Conservation (phyloP, 2,888 invertebrate species). For the Cerastoderma edule region DNA sequence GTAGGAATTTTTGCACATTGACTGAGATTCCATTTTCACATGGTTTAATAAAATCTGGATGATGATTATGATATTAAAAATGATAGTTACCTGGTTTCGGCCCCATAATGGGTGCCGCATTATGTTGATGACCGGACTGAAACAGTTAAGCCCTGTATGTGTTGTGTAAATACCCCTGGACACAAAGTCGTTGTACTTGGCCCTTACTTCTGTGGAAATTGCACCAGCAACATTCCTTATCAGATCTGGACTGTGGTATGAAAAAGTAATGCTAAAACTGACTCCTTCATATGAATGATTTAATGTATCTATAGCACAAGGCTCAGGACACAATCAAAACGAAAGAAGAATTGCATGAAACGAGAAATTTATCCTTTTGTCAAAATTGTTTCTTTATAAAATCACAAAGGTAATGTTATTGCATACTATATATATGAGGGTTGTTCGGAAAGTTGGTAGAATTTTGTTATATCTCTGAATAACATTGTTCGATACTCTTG, state of each 20-base stretch:
- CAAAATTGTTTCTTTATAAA: too few species aligned
- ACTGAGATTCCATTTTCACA: not conserved
- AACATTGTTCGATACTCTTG: too few species aligned
- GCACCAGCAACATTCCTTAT: slow-evolving; percentile 68
- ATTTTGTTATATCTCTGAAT: too few species aligned
- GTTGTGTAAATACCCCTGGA: slow-evolving; percentile 58
- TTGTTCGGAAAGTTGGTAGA: too few species aligned
- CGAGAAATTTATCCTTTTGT: too few species aligned
- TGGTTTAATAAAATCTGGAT: not conserved
- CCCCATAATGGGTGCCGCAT: slow-evolving; percentile 83
- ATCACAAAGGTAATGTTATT: too few species aligned
- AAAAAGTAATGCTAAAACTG: not conserved
- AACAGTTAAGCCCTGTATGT: slow-evolving; percentile 80
- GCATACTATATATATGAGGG: too few species aligned
- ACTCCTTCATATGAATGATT: not conserved
- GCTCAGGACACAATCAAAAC: too few species aligned
- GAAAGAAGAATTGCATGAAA: too few species aligned
- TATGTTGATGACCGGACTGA: slow-evolving; percentile 82
- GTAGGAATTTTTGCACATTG: not conserved
- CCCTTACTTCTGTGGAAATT: slow-evolving; percentile 70
- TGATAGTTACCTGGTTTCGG: slow-evolving; percentile 76
- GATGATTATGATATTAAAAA: not conserved
- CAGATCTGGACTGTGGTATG: slow-evolving; percentile 58
- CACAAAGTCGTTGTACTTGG: slow-evolving; percentile 68
- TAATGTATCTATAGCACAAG: not conserved